phyloP scores from a whole-genome alignment of 2,888 invertebrate genomes.

The Pachymerium ferrugineum region DNA sequence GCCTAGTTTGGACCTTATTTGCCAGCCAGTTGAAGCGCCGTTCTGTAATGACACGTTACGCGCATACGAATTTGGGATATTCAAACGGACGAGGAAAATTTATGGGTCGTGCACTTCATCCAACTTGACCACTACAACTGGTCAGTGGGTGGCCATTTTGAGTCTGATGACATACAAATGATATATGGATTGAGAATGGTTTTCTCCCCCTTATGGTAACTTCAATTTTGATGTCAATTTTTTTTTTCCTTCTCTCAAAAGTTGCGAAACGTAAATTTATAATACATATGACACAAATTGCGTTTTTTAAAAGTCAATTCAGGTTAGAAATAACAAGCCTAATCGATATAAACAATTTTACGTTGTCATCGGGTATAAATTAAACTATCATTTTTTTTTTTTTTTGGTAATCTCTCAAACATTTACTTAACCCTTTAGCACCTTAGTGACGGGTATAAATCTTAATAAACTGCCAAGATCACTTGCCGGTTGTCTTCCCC shows the following conservation, averaged over 20 bases:
- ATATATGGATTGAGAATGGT: not conserved
- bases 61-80: not conserved
- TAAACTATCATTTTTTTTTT: no score
- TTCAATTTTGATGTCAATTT: not conserved
- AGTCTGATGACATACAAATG: not conserved
- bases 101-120: not conserved
- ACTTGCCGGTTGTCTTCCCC: not conserved
- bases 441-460: not conserved
- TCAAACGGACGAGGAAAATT: not conserved
- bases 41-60: not conserved
- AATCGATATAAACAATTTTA: no score
- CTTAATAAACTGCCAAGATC: not conserved
- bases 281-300: no score
- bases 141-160: not conserved
- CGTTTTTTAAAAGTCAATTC: no score
- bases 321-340: no score
- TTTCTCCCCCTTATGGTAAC: not conserved
- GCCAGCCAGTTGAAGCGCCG: not conserved
- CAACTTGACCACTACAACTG: not conserved
- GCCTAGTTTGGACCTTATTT: not conserved
- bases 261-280: no score
- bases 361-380: no score
- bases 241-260: no score
- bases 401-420: no score
- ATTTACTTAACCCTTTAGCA: not conserved